Conservation (phyloP, 2,113 vertebrate species). For the Leptobrachium leishanense region DNA sequence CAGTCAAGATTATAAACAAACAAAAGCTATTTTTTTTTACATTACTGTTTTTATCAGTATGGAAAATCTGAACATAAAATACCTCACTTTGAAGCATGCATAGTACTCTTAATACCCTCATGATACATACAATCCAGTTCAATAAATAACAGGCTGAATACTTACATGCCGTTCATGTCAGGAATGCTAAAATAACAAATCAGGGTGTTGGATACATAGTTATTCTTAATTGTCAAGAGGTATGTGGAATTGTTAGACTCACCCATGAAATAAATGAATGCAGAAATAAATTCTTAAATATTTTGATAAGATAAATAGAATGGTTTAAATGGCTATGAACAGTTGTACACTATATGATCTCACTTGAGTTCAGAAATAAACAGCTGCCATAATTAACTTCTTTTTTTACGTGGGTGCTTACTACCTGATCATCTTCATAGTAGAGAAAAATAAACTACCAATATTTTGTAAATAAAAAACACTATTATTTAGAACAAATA, state of each 20-base stretch:
- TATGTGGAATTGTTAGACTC: conserved; percentile 6
- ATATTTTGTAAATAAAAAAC: no score
- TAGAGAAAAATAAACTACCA: no score
- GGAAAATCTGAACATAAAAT: not conserved
- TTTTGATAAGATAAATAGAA: not conserved
- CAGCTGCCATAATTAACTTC: not conserved
- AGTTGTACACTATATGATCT: not conserved
- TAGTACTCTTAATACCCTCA: not conserved
- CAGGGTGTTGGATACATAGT: not conserved
- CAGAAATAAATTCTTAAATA: not conserved
- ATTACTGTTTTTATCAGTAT: not conserved
- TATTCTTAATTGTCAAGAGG: not conserved
- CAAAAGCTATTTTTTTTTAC: no score
- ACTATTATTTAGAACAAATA: no score
- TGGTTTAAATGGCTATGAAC: not conserved
- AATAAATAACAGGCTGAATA: not conserved
- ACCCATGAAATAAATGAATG: not conserved
- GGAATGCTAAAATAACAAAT: not conserved
- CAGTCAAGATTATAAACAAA: no score
- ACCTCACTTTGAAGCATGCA: no score
- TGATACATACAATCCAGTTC: no score
- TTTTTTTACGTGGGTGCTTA: no score
- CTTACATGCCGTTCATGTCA: conserved; percentile 22
- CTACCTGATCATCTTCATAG: no score
- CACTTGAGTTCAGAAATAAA: not conserved